Evolutionary conservation across 2,113 vertebrate genomes (phyloP), one percentile per base, ranked within the genome.

Genomic region (Carollia perspicillata): DNA sequence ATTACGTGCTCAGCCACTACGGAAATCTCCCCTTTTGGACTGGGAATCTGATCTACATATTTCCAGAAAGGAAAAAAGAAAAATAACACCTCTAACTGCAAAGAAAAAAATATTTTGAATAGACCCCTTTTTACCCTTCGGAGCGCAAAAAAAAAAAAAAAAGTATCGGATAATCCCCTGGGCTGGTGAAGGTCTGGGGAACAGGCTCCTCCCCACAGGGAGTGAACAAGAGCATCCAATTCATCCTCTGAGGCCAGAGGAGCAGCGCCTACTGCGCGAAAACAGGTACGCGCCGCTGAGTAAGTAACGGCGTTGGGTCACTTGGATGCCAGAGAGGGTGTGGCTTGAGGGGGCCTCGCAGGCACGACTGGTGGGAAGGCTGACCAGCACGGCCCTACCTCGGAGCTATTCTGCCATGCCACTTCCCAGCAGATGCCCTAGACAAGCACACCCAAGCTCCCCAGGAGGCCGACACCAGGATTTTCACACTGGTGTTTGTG

Each of bases 71-170:
- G 30, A 20, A 10, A 30, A 28, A 49, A 30, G 44, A 93, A 28
- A 47, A n/a, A 49, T 17, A 0, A 0, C 13, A 2, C 13, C 11
- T 28, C 60, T 44, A 40, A 12, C 1, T 40, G 23, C n/a, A 47
- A 89, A 26, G 37, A 95, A 81, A 49, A 72, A 84, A 74, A 81
- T 12, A 58, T 90, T 74, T 53, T 86, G 44, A 83, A 71, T 16
- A 75, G 33, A 42, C 1, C 28, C 37, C 60, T 84, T 92, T 63
- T 74, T 30, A 92, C 5, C 5, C n/a, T 58, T 1, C 23, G 35
- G 40, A 42, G 30, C 13, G 33, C 35, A 11, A 53, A 71, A 78
- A 53, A 30, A 79, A 51, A 11, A 51, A 7, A 18, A 42, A 69
- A 18, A 42, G 55, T n/a, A 53, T n/a, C 9, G 40, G 63, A 74